Base-by-base conservation (phyloP, 2,113 vertebrate species). In the Amblyornis subalaris region DNA sequence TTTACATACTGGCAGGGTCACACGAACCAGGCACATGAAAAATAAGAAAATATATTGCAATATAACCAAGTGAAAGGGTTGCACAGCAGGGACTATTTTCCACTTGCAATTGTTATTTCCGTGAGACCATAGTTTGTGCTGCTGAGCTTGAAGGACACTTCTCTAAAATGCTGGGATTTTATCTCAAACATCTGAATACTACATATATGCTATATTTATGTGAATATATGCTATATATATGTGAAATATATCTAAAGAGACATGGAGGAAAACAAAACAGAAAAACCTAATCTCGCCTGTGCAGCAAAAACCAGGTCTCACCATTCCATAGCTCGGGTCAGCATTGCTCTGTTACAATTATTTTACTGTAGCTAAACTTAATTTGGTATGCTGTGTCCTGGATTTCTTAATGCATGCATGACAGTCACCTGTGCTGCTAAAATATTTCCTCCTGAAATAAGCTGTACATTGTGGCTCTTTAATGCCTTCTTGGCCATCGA, bases 1-100 rank as follows among this genome's bases (percentile, higher is more conserved):
- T 90, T 93, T 93, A 78, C 66, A 55, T 87, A 69, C 50, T 75
- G 87, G 14, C 84, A 75, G 75, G 90, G 65, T 93, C 58, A 83
- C 65, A 67, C 1, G 3, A 74, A 66, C 31, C 11, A 74, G 74
- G 65, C 62, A 57, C 29, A 54, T 57, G 57, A 93, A 89, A 88
- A 91, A 76, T 36, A 81, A 76, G 85, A 91, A 58, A 57, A 84
- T 75, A 69, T 10, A 81, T 26, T 79, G 47, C 62, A 79, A 7
- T 84, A 22, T 70, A 89, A 71, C 21, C 38, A 81, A 79, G 89
- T 58, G 65, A 66, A 85, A 53, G 71, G n/a, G 58, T 40, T 79
- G 58, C 89, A 94, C 61, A 53, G 50, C 60, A 62, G 57, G 50
- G 69, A 13, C 58, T 83, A 2, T 29, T 85, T 93, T 67, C 71